Conservation (phyloP, 2,888 invertebrate genomes). For the Flexamia atlantica region DNA sequence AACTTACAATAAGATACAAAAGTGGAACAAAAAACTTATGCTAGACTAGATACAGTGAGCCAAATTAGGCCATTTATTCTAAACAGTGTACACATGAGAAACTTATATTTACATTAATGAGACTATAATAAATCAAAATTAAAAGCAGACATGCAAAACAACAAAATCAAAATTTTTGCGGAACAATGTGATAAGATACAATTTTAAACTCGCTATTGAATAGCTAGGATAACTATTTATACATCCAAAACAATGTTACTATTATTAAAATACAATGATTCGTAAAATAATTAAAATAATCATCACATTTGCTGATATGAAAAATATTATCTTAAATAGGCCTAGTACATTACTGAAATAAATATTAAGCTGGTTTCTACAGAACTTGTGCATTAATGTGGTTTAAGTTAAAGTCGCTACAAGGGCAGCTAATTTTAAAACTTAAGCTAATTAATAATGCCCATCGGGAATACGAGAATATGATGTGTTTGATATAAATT, state of each 20-base stretch:
- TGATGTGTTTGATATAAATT: too few species aligned
- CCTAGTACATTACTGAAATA: too few species aligned
- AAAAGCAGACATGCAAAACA: neutral
- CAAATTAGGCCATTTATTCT: neutral
- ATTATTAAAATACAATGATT: too few species aligned
- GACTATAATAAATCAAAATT: neutral
- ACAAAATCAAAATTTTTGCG: too few species aligned
- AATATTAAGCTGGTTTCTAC: neutral
- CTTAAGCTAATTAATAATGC: neutral
- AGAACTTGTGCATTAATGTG: neutral
- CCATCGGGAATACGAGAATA: too few species aligned
- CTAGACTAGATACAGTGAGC: constrained; percentile 16
- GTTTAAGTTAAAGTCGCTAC: neutral
- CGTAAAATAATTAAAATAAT: too few species aligned
- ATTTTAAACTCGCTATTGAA: neutral
- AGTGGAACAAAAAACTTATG: constrained; percentile 11
- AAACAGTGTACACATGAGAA: neutral
- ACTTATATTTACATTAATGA: neutral
- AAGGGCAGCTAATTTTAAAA: neutral
- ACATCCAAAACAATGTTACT: neutral
- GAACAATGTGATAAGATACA: too few species aligned
- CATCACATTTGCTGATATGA: neutral
- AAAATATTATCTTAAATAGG: too few species aligned
- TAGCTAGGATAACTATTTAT: neutral
- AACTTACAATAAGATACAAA: constrained; percentile 7